Evolutionary conservation across 2,888 invertebrate genomes (phyloP).

Genomic region (Lithosia quadra): DNA sequence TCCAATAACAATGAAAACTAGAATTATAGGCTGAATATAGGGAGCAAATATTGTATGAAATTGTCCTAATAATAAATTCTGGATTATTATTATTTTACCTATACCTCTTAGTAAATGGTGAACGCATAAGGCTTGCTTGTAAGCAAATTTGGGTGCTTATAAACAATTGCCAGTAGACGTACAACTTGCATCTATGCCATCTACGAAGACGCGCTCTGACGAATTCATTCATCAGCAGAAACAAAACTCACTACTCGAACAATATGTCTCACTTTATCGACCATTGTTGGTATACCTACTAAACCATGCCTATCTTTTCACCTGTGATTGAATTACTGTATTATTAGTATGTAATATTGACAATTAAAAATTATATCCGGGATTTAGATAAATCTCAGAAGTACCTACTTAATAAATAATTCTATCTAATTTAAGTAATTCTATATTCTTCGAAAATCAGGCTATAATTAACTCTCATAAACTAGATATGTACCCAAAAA

Average conservation of each 20-base stretch:
- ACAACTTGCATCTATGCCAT: not conserved
- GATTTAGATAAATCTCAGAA: not conserved
- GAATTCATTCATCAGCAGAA: not conserved
- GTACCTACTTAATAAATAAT: not conserved
- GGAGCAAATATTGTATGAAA: not conserved
- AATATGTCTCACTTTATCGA: not conserved
- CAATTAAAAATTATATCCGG: not conserved
- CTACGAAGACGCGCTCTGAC: not conserved
- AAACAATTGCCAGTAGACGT: not conserved
- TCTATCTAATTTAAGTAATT: not conserved
- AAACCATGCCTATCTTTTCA: not conserved
- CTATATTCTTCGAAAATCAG: not conserved
- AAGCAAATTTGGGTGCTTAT: not conserved
- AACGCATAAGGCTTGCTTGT: not conserved
- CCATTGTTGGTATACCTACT: not conserved
- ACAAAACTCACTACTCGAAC: not conserved
- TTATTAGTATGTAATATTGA: not conserved
- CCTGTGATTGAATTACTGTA: not conserved
- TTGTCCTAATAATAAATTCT: not conserved
- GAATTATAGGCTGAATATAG: not conserved
- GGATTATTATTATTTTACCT: not conserved
- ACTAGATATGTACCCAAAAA: not conserved
- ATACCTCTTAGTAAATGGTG: not conserved
- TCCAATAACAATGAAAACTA: slow-evolving; percentile 15
- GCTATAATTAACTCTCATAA: not conserved